phyloP scores from a whole-genome alignment of 2,888 invertebrate genomes.

The Sylvicola cinctus region DNA sequence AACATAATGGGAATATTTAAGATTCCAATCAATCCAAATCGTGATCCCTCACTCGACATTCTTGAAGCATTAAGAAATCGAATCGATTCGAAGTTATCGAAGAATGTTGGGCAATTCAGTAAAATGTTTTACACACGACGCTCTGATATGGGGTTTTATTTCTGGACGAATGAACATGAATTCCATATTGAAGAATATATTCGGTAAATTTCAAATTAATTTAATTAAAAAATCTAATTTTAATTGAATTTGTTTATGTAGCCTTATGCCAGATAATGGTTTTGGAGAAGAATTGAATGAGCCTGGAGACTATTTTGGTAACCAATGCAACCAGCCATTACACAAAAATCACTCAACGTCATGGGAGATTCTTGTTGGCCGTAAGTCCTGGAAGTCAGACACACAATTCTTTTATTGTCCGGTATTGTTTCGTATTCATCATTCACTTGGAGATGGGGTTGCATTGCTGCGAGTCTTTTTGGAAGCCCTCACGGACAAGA shows the following conservation, averaged over 20 bases:
- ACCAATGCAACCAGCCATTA: slow-evolving; percentile 22
- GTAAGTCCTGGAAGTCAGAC: too few species aligned
- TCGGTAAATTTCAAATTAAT: slow-evolving; percentile 16
- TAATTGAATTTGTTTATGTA: slow-evolving; percentile 6
- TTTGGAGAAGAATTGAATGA: slow-evolving; percentile 13
- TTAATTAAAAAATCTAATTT: not conserved
- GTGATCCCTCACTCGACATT: slow-evolving; percentile 9
- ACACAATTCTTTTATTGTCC: slow-evolving; percentile 12
- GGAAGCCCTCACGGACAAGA: slow-evolving; percentile 25
- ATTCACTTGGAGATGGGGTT: slow-evolving; percentile 32
- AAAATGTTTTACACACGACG: slow-evolving; percentile 28
- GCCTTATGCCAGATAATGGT: slow-evolving; percentile 1
- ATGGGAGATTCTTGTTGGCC: slow-evolving; percentile 31
- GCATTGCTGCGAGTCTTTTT: slow-evolving; percentile 28
- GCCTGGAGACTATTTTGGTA: slow-evolving; percentile 19
- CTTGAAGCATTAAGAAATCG: slow-evolving; percentile 8
- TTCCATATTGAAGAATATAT: slow-evolving; percentile 27
- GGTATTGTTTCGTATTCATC: slow-evolving; percentile 31
- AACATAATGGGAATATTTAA: slow-evolving; percentile 29
- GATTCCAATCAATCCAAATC: slow-evolving; percentile 13
- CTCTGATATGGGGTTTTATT: slow-evolving; percentile 29
- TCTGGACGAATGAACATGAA: slow-evolving; percentile 25
- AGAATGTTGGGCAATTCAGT: slow-evolving; percentile 9
- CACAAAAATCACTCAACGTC: slow-evolving; percentile 27
- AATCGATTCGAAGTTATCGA: slow-evolving; percentile 9